These are phyloP conservation scores for Dipodomys ordii DNA, from an alignment of 2,113 vertebrate species.

Conservation along the genomic window DNA sequence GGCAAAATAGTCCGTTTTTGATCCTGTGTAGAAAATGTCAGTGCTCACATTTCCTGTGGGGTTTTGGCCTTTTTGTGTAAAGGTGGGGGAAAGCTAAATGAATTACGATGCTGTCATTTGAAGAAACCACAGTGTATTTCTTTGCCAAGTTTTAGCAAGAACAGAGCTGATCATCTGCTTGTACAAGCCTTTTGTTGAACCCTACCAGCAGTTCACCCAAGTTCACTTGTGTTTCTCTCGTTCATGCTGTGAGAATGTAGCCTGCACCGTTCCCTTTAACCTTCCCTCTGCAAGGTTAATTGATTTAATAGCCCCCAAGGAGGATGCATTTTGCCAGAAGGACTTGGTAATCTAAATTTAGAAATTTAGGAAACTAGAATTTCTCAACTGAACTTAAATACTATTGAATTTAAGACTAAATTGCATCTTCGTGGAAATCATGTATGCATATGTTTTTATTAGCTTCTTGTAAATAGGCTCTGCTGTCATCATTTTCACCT, in stretches of 20 bases:
- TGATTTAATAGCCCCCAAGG: constrained; percentile 73
- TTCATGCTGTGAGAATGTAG: constrained; percentile 59
- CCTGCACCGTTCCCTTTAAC: constrained; percentile 73
- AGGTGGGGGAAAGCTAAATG: constrained; percentile 75
- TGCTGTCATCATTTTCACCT: background rate
- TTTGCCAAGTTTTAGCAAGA: constrained; percentile 80
- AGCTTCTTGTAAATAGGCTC: constrained; percentile 39
- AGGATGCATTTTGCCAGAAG: constrained; percentile 64
- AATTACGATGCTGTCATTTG: constrained; percentile 80
- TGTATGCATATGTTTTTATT: background rate
- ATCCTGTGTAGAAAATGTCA: constrained; percentile 82
- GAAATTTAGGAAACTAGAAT: constrained; percentile 77
- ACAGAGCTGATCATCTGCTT: constrained; percentile 70
- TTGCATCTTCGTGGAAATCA: constrained; percentile 28
- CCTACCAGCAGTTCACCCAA: background rate
- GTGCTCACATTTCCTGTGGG: constrained; percentile 80
- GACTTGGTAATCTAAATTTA: constrained; percentile 75
- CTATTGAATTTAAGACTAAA: constrained; percentile 55
- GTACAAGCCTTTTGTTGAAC: constrained; percentile 69
- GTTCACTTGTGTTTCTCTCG: constrained; percentile 55
- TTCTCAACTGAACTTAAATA: constrained; percentile 1
- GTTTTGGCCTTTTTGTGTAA: constrained; percentile 77
- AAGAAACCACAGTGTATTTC: constrained; percentile 80
- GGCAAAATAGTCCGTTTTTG: constrained; percentile 75
- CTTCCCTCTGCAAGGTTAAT: constrained; percentile 73